A percentile compares a stretch with the other conserved stretches of the same genome.
These are phyloP conservation scores for Malthinus seriepunctatus DNA, from an alignment of 2,888 invertebrate genomes.

Conservation along the genomic window DNA sequence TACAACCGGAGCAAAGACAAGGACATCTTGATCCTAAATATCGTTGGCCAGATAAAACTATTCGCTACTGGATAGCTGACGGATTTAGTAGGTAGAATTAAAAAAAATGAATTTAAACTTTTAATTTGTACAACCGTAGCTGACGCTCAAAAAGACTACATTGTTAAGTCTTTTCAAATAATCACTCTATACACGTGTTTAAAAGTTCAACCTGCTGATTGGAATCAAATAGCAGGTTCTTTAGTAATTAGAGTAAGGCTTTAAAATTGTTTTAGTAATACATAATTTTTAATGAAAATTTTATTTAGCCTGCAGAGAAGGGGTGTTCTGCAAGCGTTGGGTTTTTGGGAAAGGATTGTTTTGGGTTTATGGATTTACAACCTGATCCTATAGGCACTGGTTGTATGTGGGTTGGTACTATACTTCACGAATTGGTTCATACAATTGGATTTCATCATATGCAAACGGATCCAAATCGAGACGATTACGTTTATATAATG, in stretches of 20 bases:
- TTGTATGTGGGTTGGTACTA: conserved; percentile 65
- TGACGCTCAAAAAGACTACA: neutral
- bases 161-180: conserved; percentile 7
- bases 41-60: conserved; percentile 5
- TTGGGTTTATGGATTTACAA: conserved; percentile 43
- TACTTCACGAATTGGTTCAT: conserved; percentile 79
- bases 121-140: neutral
- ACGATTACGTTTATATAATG: conserved; percentile 72
- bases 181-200: neutral
- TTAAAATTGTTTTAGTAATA: neutral
- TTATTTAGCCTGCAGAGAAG: conserved; percentile 10
- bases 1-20: conserved; percentile 7
- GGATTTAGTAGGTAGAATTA: neutral
- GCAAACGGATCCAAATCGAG: conserved; percentile 77
- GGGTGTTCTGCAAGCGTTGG: conserved; percentile 27
- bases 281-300: too few relatives aligned
- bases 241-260: neutral
- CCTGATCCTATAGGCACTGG: too few relatives aligned
- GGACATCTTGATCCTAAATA: conserved; percentile 1
- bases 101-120: too few relatives aligned
- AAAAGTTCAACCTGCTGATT: conserved; percentile 4
- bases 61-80: conserved; percentile 7
- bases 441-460: conserved; percentile 83
- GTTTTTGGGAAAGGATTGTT: conserved; percentile 12
- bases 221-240: conserved; percentile 11